phyloP scores from a whole-genome alignment of 2,797 vertebrate genomes.

The Amphiprion clarkii region DNA sequence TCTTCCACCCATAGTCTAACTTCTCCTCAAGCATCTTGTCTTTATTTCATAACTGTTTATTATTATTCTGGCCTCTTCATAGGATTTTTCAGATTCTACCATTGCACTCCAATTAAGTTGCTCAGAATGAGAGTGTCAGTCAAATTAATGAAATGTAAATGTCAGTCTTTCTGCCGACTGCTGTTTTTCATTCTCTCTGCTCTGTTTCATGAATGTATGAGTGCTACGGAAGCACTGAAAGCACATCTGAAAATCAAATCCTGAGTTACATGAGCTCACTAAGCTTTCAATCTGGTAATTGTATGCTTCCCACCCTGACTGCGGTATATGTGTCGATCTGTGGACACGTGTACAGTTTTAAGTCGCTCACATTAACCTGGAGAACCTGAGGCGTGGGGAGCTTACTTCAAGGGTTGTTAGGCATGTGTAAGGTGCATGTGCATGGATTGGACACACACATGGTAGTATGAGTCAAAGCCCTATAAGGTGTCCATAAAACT shows the following conservation, averaged over 20 bases:
- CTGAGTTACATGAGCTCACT: conserved; percentile 23
- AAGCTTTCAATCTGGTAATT: conserved; percentile 37
- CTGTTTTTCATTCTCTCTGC: conserved; percentile 44
- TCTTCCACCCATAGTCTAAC: background rate
- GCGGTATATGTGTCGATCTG: conserved; percentile 17
- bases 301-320: conserved; percentile 37
- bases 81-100: conserved; percentile 48
- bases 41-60: conserved; percentile 38
- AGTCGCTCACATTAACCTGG: conserved; percentile 59
- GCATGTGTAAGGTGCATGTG: conserved; percentile 42
- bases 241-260: conserved; percentile 45
- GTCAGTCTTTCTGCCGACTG: conserved; percentile 45
- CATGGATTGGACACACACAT: conserved; percentile 29
- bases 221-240: conserved; percentile 1
- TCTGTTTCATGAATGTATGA: conserved; percentile 33
- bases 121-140: conserved; percentile 49
- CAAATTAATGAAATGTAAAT: conserved; percentile 70
- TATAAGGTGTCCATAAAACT: conserved; percentile 41
- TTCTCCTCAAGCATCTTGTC: conserved; percentile 18
- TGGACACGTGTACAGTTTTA: conserved; percentile 51
- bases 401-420: conserved; percentile 53
- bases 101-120: conserved; percentile 56
- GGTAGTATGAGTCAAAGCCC: conserved; percentile 18
- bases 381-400: conserved; percentile 38
- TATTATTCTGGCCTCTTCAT: conserved; percentile 34